phyloP scores from a whole-genome alignment of 2,113 vertebrate genomes.

The Porphyrio hochstetteri region DNA sequence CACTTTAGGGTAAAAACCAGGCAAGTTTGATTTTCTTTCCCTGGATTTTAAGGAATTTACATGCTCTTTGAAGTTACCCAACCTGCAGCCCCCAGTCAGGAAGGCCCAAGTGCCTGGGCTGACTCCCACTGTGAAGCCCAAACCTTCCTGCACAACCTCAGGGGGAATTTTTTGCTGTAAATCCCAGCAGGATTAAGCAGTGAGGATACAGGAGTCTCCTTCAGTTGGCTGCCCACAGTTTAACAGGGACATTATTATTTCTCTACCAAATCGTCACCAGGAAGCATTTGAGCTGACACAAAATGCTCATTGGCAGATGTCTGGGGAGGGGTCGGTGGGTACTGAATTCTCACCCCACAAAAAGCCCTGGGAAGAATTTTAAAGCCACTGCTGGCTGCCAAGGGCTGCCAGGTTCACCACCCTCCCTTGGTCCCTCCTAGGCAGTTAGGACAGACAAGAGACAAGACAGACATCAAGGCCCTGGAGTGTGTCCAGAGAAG shows the following conservation, averaged over 20 bases:
- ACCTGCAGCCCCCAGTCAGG: background rate
- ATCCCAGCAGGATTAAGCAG: too few relatives aligned
- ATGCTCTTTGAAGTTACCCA: background rate
- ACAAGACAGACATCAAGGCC: too few relatives aligned
- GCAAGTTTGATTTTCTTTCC: background rate
- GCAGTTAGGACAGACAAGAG: background rate
- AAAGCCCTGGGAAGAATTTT: background rate
- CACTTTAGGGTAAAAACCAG: background rate
- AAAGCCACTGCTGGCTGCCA: background rate
- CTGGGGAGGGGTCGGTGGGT: background rate
- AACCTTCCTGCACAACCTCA: background rate
- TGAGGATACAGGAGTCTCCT: background rate
- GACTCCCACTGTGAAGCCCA: background rate
- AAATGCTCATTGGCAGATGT: background rate
- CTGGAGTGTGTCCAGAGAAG: too few relatives aligned
- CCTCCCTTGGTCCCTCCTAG: background rate
- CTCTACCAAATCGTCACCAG: background rate
- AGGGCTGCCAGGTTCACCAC: background rate
- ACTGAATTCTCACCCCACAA: background rate
- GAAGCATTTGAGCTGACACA: background rate
- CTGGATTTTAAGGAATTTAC: background rate
- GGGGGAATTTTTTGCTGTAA: background rate
- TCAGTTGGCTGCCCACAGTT: background rate
- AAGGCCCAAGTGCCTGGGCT: background rate
- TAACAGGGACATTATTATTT: background rate